These are phyloP conservation scores for Drosophila suboccidentalis DNA, from an alignment of 2,888 invertebrate species.

Conservation along the genomic window DNA sequence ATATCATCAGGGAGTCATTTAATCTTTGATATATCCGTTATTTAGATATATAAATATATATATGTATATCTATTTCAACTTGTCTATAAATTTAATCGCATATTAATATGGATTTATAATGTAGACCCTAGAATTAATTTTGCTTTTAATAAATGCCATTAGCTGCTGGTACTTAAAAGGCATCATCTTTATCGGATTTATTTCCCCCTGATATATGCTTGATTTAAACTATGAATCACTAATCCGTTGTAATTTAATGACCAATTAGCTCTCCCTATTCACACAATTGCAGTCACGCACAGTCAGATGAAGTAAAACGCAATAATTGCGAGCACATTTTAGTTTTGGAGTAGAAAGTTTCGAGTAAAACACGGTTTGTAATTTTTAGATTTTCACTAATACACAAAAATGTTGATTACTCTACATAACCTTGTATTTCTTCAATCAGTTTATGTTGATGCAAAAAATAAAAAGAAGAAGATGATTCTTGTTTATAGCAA, in stretches of 20 bases:
- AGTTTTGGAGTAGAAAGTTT: background rate
- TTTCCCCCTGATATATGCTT: slow-evolving; percentile 5
- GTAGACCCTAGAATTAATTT: slow-evolving; percentile 1
- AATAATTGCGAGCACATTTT: slow-evolving; percentile 13
- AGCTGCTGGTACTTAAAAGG: slow-evolving; percentile 6
- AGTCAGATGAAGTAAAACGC: slow-evolving; percentile 27
- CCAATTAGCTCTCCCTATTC: slow-evolving; percentile 32
- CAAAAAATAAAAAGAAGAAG: background rate
- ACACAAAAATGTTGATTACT: background rate
- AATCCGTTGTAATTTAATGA: slow-evolving; percentile 47
- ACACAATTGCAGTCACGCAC: slow-evolving; percentile 48
- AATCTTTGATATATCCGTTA: too few relatives aligned
- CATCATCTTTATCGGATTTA: slow-evolving; percentile 12
- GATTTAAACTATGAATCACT: slow-evolving; percentile 22
- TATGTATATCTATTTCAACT: background rate
- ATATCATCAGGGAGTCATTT: too few relatives aligned
- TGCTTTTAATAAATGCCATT: slow-evolving; percentile 18
- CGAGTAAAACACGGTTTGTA: background rate
- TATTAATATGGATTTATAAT: slow-evolving; percentile 8
- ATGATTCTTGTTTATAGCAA: too few relatives aligned
- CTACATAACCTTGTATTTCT: background rate
- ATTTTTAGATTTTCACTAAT: background rate
- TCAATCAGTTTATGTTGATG: background rate
- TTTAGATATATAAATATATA: too few relatives aligned
- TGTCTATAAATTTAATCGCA: background rate